These are phyloP conservation scores for Drosophila nr. fundita DNA, from an alignment of 2,888 invertebrate species.

Conservation along the genomic window DNA sequence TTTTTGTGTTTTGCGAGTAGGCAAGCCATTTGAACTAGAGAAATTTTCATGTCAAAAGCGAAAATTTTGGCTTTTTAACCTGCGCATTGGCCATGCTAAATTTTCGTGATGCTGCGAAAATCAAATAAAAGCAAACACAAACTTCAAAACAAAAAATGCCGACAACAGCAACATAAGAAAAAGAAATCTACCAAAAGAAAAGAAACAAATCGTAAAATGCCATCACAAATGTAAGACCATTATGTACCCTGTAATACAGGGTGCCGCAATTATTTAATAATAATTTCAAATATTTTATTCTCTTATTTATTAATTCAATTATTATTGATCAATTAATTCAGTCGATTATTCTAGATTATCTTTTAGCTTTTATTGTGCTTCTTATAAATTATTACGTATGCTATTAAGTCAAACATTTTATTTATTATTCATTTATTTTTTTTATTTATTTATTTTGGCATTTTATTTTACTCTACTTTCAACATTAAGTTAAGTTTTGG, in stretches of 20 bases:
- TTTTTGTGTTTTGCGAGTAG: background rate
- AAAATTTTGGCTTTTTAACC: constrained; percentile 45
- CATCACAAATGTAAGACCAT: background rate
- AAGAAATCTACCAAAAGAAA: constrained; percentile 26
- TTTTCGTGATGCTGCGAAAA: constrained; percentile 71
- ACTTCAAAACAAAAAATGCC: constrained; percentile 67
- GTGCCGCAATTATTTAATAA: background rate
- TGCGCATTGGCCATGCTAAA: constrained; percentile 66
- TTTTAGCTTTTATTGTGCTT: too few species aligned
- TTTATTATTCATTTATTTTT: too few species aligned
- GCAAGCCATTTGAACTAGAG: constrained; percentile 20
- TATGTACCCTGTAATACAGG: background rate
- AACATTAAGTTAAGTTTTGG: background rate
- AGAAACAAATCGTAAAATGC: background rate
- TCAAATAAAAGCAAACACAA: constrained; percentile 57
- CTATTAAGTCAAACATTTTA: background rate
- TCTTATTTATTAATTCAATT: background rate
- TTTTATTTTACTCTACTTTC: background rate
- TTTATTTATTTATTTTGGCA: background rate
- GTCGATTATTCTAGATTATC: background rate
- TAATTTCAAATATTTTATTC: background rate
- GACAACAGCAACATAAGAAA: constrained; percentile 36
- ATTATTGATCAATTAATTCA: background rate
- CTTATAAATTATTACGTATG: background rate
- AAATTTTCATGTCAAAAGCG: constrained; percentile 67